Evolutionary conservation across 1,140 invertebrate species (phyloP), one percentile per base, ranked within the genome.

Genomic region (Chymomyza costata): DNA sequence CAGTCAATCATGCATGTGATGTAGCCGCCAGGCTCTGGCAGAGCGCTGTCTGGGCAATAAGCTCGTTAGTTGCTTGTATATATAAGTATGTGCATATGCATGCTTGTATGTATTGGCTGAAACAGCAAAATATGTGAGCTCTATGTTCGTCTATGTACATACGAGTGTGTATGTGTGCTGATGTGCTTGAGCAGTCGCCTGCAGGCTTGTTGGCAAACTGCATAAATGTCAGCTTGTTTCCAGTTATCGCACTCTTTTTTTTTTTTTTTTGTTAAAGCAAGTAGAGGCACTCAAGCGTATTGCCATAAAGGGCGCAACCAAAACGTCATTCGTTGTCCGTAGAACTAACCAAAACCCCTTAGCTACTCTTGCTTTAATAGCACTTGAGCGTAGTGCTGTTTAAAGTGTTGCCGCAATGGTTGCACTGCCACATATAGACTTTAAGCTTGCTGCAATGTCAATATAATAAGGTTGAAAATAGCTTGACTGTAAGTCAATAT

Each of bases 181-280:
- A 69, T 71, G 44, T 80, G 73, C 67, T 78, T 57, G 59, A 80
- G 44, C 49, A 53, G 65, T 60, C 68, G 73, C 73, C 67, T 65
- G 64, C 64, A 68, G 73, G 73, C 73, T 80, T 55, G 52, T 70
- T 61, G 73, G 67, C 73, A 65, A 78, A 78, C 67, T 78, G 73
- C 73, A 78, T 78, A 78, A 78, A 78, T 78, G 73, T 80, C 73
- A 78, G 73, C 73, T 78, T 80, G 73, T 71, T 80, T 80, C 63
- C 71, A 80, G 73, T 73, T 80, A 78, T 78, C 73, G 67, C 73
- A 80, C 73, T 55, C 67, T 71, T 44, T 62, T 57, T 25, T 47
- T 19, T 10, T 16, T 31, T 44, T 47, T 38, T 38, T 48, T 46
- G 44, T 63, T 64, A 50, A 56, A 57, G 53, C 68, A 41, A 63